phyloP scores from a whole-genome alignment of 1,140 invertebrate genomes.

The Drosophila kikkawai region DNA sequence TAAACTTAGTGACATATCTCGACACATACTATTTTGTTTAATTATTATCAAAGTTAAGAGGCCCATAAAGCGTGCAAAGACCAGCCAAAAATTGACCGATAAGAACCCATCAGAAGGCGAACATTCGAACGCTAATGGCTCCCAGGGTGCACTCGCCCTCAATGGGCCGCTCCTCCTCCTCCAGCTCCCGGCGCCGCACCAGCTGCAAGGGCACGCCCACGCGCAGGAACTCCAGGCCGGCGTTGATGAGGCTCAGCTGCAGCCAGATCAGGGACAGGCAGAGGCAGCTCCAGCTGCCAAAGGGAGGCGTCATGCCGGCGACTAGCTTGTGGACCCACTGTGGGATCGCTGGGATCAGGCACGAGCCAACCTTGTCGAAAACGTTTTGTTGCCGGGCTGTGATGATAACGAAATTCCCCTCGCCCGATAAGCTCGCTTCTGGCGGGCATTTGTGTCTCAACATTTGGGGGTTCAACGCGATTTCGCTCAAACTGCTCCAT shows the following conservation, averaged over 20 bases:
- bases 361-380: background rate
- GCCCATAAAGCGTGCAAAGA: background rate
- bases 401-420: constrained; percentile 19
- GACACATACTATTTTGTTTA: background rate
- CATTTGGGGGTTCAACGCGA: constrained; percentile 1
- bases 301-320: constrained; percentile 7
- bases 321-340: constrained; percentile 20
- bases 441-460: constrained; percentile 14
- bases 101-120: constrained; percentile 28
- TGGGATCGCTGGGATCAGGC: constrained; percentile 8
- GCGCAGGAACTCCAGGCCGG: constrained; percentile 23
- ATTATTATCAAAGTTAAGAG: background rate
- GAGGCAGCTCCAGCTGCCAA: constrained; percentile 9
- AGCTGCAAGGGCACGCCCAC: constrained; percentile 29
- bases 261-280: constrained; percentile 41
- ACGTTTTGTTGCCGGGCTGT: constrained; percentile 1
- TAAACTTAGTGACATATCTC: background rate
- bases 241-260: constrained; percentile 42
- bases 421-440: background rate
- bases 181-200: constrained; percentile 28
- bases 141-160: constrained; percentile 50
- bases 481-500: constrained; percentile 24
- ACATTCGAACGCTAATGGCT: constrained; percentile 47
- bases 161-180: constrained; percentile 33
- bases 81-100: background rate